phyloP scores from a whole-genome alignment of 1,140 invertebrate species.

The Ptiloglossa arizonensis region DNA sequence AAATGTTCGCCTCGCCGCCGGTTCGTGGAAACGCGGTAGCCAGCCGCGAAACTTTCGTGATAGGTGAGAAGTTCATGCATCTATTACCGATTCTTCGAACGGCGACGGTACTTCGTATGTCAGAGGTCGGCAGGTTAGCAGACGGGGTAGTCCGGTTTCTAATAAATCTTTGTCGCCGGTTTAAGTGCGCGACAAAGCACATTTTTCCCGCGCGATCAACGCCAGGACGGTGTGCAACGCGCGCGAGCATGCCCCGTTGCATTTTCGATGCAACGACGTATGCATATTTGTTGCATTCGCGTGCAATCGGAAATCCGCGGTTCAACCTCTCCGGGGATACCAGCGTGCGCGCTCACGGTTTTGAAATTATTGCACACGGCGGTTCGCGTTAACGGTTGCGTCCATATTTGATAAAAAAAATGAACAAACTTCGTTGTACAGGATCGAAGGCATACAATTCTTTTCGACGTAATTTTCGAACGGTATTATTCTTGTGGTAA shows the following conservation, averaged over 20 bases:
- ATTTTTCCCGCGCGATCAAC: not conserved
- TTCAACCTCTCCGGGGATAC: too few relatives aligned
- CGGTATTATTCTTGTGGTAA: too few relatives aligned
- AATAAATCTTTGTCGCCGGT: not conserved
- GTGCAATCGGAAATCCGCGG: too few relatives aligned
- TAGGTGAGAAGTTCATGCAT: slow-evolving; percentile 48
- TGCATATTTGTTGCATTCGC: not conserved
- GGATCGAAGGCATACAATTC: too few relatives aligned
- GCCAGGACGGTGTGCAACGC: not conserved
- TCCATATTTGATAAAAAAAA: too few relatives aligned
- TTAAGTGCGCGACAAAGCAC: not conserved
- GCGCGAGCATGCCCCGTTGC: not conserved
- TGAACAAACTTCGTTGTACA: too few relatives aligned
- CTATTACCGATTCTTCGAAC: slow-evolving; percentile 7
- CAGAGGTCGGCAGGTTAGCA: slow-evolving; percentile 15
- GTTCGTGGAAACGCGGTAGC: slow-evolving; percentile 7
- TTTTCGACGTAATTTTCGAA: too few relatives aligned
- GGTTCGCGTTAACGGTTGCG: too few relatives aligned
- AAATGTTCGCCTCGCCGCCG: not conserved
- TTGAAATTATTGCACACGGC: too few relatives aligned
- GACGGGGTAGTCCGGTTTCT: slow-evolving; percentile 5
- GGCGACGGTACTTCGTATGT: not conserved
- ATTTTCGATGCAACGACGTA: not conserved
- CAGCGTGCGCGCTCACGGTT: too few relatives aligned
- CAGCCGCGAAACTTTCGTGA: slow-evolving; percentile 33